These are phyloP conservation scores for Nibea coibor DNA, from an alignment of 2,113 vertebrate genomes.

Conservation along the genomic window DNA sequence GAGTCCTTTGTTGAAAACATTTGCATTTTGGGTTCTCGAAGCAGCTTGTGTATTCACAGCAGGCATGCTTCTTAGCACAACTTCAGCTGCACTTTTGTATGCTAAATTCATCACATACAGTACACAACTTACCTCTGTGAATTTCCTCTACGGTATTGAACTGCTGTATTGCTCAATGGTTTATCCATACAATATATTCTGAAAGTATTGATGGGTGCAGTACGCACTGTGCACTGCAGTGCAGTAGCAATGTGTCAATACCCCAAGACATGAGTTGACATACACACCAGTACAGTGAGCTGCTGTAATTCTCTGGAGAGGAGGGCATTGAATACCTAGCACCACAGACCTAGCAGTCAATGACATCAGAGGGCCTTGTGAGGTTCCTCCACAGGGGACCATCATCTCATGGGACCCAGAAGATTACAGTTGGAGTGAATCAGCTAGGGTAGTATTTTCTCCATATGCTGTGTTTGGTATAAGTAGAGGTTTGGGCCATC, in stretches of 20 bases:
- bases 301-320: constrained; percentile 55
- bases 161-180: constrained; percentile 16
- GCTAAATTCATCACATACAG: constrained; percentile 55
- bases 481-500: constrained; percentile 15
- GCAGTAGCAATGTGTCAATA: constrained; percentile 58
- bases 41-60: constrained; percentile 41
- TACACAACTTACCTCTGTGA: constrained; percentile 51
- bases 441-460: constrained; percentile 18
- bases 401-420: constrained; percentile 48
- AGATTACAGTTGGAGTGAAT: constrained; percentile 50
- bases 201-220: constrained; percentile 48
- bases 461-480: constrained; percentile 18
- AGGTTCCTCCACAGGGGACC: constrained; percentile 53
- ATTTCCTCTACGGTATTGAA: constrained; percentile 37
- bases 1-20: constrained; percentile 38
- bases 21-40: constrained; percentile 41
- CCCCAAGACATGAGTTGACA: constrained; percentile 53
- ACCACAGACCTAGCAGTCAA: constrained; percentile 43
- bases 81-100: constrained; percentile 50
- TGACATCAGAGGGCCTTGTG: constrained; percentile 68
- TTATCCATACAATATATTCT: constrained; percentile 45
- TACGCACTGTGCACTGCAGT: constrained; percentile 13
- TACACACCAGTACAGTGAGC: constrained; percentile 38
- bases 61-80: constrained; percentile 38
- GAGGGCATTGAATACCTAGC: constrained; percentile 59